These are phyloP conservation scores for Pseudorhiza aurosa DNA, from an alignment of 30 jellyfish, hydroid and myxozoan genomes.

Conservation along the genomic window DNA sequence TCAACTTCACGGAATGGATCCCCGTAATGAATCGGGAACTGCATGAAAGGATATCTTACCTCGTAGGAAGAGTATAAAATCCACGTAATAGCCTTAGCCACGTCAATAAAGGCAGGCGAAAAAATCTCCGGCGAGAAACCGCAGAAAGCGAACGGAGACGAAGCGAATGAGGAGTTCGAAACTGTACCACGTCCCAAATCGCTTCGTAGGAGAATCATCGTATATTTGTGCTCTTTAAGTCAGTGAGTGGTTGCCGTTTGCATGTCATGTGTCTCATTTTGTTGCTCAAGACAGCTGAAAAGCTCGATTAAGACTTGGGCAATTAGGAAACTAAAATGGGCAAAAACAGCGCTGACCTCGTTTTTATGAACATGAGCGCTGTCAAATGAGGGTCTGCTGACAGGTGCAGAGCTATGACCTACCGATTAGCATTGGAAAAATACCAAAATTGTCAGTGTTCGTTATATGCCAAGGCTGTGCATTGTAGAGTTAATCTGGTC, in stretches of 20 bases:
- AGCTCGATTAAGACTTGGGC: not conserved
- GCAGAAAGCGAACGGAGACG: not conserved
- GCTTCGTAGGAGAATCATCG: not conserved
- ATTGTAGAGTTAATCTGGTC: conserved; percentile 7
- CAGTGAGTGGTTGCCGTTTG: not conserved
- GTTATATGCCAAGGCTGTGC: not conserved
- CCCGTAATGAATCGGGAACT: no score
- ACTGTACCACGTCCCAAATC: not conserved
- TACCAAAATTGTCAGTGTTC: not conserved
- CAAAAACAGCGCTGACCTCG: conserved; percentile 19
- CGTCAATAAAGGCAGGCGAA: no score
- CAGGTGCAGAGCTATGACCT: conserved; percentile 60
- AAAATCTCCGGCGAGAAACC: not conserved
- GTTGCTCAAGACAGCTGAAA: not conserved
- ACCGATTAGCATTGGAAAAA: conserved; percentile 8
- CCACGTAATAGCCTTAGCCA: no score
- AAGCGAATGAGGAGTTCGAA: not conserved
- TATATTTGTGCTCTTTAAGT: not conserved
- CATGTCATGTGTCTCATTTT: not conserved
- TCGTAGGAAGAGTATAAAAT: no score
- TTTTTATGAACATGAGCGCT: conserved; percentile 1
- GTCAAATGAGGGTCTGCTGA: conserved; percentile 7
- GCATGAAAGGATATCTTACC: no score
- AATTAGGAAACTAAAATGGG: conserved; percentile 7
- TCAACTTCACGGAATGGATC: no score